Conservation (phyloP, 2,888 invertebrate genomes). For the Cataglyphis livida region DNA sequence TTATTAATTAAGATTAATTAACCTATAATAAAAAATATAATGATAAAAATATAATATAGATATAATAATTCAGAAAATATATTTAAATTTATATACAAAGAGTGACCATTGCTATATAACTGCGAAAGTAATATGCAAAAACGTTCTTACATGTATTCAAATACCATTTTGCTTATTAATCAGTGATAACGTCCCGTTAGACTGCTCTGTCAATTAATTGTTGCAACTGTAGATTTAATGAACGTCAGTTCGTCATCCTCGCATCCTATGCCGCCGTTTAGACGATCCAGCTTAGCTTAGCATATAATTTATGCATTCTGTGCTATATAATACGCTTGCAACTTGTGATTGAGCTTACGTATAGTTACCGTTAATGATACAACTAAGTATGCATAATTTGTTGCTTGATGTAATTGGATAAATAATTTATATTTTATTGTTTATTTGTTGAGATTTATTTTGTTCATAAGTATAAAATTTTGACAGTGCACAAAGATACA, state of each 20-base stretch:
- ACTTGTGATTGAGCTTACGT: slow-evolving; percentile 38
- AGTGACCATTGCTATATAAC: neutral
- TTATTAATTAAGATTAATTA: neutral
- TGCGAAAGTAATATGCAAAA: neutral
- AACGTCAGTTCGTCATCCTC: slow-evolving; percentile 63
- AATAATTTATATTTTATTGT: slow-evolving; percentile 16
- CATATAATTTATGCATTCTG: slow-evolving; percentile 54
- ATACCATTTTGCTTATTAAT: neutral
- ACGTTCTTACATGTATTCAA: slow-evolving; percentile 13
- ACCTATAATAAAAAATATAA: neutral
- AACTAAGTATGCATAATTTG: neutral
- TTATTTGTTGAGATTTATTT: neutral
- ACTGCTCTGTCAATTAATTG: slow-evolving; percentile 63
- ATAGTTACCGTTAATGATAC: neutral
- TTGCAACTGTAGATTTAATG: slow-evolving; percentile 65
- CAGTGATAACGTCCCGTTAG: slow-evolving; percentile 15
- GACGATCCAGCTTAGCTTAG: slow-evolving; percentile 59
- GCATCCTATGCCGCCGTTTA: slow-evolving; percentile 40
- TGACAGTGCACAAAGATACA: neutral
- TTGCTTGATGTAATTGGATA: neutral
- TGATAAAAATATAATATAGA: too few relatives aligned
- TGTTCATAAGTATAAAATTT: slow-evolving; percentile 10
- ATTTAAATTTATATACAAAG: neutral
- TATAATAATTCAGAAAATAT: neutral
- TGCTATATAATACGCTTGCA: slow-evolving; percentile 34